These are phyloP conservation scores for Ips nitidus DNA, from an alignment of 1,140 invertebrate genomes.

Conservation along the genomic window DNA sequence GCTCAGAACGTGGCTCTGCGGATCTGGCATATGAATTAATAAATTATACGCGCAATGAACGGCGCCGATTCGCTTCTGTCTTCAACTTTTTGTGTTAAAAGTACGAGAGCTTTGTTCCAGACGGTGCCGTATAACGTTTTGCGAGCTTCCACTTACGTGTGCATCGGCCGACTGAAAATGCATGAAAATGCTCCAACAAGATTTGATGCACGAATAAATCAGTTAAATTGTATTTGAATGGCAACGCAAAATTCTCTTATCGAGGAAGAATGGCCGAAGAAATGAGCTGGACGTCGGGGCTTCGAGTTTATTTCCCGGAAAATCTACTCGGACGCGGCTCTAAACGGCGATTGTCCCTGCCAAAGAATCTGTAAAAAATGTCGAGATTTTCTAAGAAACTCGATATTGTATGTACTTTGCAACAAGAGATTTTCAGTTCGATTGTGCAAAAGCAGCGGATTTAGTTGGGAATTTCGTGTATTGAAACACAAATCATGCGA, in stretches of 20 bases:
- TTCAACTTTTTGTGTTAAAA: constrained; percentile 5
- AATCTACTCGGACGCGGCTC: constrained; percentile 24
- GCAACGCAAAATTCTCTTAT: neutral
- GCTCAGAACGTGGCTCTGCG: constrained; percentile 22
- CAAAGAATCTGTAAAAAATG: constrained; percentile 25
- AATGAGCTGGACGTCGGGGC: constrained; percentile 23
- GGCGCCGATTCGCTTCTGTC: constrained; percentile 26
- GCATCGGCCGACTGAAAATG: neutral
- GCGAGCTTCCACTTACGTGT: neutral
- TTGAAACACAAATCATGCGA: constrained; percentile 1
- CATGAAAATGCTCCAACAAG: neutral
- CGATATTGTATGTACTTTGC: constrained; percentile 9
- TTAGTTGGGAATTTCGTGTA: constrained; percentile 3
- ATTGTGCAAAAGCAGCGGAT: constrained; percentile 3
- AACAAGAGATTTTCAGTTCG: constrained; percentile 3
- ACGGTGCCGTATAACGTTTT: neutral
- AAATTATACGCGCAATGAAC: constrained; percentile 36
- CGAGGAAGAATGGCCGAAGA: constrained; percentile 4
- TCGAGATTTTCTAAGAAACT: constrained; percentile 12
- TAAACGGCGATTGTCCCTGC: constrained; percentile 23
- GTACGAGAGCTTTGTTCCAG: neutral
- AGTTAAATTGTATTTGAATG: constrained; percentile 3
- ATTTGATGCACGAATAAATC: constrained; percentile 5
- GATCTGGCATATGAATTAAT: constrained; percentile 36
- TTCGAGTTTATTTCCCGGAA: constrained; percentile 22